These are phyloP conservation scores for Silurus aristotelis DNA, from an alignment of 2,797 vertebrate genomes.

Conservation along the genomic window DNA sequence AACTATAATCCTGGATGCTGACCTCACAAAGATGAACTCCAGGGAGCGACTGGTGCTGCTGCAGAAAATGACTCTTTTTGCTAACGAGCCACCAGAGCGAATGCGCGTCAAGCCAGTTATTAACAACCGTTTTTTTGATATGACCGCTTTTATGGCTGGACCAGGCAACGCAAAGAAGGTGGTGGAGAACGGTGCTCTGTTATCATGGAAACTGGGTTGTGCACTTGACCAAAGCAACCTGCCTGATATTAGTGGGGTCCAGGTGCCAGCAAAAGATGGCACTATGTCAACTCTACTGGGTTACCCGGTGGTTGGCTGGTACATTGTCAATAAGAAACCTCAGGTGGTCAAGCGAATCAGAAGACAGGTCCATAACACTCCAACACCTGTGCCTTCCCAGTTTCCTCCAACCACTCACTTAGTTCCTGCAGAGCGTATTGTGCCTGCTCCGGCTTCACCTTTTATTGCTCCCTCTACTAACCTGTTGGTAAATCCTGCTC, in stretches of 20 bases:
- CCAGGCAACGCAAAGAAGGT: slow-evolving; percentile 97
- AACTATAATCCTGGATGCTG: slow-evolving; percentile 92
- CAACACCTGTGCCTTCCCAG: slow-evolving; percentile 80
- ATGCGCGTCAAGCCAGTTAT: slow-evolving; percentile 95
- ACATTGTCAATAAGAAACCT: slow-evolving; percentile 95
- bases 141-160: slow-evolving; percentile 97
- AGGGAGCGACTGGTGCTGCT: slow-evolving; percentile 84
- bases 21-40: slow-evolving; percentile 93
- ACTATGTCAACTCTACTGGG: slow-evolving; percentile 90
- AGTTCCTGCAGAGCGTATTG: slow-evolving; percentile 86
- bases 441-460: slow-evolving; percentile 90
- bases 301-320: slow-evolving; percentile 96
- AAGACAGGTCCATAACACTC: slow-evolving; percentile 87
- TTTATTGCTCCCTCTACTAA: slow-evolving; percentile 91
- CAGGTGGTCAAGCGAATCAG: slow-evolving; percentile 85
- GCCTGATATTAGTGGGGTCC: slow-evolving; percentile 86
- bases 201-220: slow-evolving; percentile 95
- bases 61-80: slow-evolving; percentile 85
- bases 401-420: slow-evolving; percentile 86
- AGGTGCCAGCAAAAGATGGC: slow-evolving; percentile 88
- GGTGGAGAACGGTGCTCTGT: slow-evolving; percentile 92
- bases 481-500: slow-evolving; percentile 80
- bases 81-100: slow-evolving; percentile 80
- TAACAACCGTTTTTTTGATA: slow-evolving; percentile 95
- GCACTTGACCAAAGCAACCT: slow-evolving; percentile 87